Evolutionary conservation across 2,113 vertebrate genomes (phyloP), one percentile per base, ranked within the genome.

Genomic region (Zosterops borbonicus): DNA sequence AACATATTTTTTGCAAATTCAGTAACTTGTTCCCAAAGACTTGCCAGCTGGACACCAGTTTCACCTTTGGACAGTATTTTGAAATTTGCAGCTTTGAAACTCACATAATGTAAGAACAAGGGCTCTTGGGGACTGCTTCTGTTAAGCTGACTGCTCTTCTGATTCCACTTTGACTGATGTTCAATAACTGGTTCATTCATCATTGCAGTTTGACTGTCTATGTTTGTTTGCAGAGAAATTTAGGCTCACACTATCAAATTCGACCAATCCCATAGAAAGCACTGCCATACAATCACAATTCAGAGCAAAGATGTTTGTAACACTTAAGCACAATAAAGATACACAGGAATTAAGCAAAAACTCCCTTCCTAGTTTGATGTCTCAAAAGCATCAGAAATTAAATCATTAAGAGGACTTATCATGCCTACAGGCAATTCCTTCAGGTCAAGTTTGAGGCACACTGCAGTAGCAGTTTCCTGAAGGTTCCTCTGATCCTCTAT

Each of bases 331-430:
- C 29, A 73, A n/a, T 14, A 24, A 79, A 88, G 23, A 62, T 27
- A 67, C 3, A 83, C 2, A 29, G 55, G 44, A 62, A 63, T 82
- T 21, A 12, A 20, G 63, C 62, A 89, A 39, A 59, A 82, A 89
- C 15, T 63, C 39, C 20, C 37, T 84, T 60, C 47, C 60, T 82
- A 81, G 41, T 73, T 2, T 86, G 58, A 77, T 39, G 46, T 68
- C 89, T 94, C 92, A 90, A 58, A 94, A 92, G 56, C 59, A 77
- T 21, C 12, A 52, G 46, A 60, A 73, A 92, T 86, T 69, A 88
- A 84, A 95, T 86, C 28, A 73, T 73, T 28, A 68, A 67, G 60
- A 65, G 63, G 56, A 88, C 31, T 70, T 85, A 90, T 71, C 29
- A 69, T 27, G 58, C 73, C 56, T 47, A 64, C 5, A 90, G 59